Conservation (phyloP, 2,888 invertebrate genomes). For the Tupiocoris notatus region DNA sequence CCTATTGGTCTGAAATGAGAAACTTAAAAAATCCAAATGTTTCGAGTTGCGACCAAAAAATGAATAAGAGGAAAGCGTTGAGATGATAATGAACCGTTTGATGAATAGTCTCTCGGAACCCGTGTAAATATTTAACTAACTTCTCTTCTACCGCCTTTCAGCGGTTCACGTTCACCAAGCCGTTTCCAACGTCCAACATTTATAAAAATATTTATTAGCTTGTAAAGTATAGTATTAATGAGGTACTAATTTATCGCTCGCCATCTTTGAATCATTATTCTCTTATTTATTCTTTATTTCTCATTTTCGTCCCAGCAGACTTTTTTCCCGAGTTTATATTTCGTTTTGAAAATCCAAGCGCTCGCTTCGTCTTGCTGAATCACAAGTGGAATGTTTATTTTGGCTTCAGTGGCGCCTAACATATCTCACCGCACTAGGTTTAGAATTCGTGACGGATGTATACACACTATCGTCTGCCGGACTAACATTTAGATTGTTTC, state of each 20-base stretch:
- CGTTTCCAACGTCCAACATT: background rate
- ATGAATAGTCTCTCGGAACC: conserved; percentile 24
- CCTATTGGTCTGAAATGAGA: no score
- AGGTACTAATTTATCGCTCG: conserved; percentile 28
- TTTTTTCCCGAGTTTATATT: background rate
- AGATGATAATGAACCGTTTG: conserved; percentile 36
- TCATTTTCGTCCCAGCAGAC: no score
- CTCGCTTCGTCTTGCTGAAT: background rate
- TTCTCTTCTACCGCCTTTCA: conserved; percentile 35
- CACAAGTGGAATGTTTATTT: background rate
- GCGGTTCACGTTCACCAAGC: conserved; percentile 2
- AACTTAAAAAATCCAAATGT: no score
- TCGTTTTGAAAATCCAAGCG: background rate
- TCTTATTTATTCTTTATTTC: background rate
- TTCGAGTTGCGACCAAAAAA: background rate
- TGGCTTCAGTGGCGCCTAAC: background rate
- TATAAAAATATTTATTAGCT: conserved; percentile 28
- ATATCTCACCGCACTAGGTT: background rate
- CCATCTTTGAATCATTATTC: background rate
- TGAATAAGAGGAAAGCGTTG: background rate
- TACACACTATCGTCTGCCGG: no score
- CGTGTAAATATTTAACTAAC: conserved; percentile 26
- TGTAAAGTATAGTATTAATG: conserved; percentile 30
- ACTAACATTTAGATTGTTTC: no score
- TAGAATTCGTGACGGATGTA: background rate